Conservation (phyloP, 1,140 invertebrate species). For the Sitobion miscanthi region DNA sequence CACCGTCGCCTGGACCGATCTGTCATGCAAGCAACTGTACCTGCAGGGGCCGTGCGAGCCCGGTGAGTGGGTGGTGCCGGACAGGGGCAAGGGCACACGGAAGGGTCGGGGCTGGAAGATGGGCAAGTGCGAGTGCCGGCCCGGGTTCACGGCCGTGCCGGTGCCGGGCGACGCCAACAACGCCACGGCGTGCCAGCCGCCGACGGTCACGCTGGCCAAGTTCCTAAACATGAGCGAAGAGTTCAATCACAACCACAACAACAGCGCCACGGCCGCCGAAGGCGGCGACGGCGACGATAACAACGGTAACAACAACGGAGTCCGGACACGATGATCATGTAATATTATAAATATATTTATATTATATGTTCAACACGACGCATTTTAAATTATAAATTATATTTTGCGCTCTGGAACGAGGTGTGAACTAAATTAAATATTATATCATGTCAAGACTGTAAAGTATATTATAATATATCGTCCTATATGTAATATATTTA, state of each 20-base stretch:
- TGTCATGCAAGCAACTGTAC: slow-evolving; percentile 60
- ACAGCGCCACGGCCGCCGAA: background rate
- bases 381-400: background rate
- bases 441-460: background rate
- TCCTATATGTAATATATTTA: background rate
- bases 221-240: slow-evolving; percentile 63
- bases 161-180: slow-evolving; percentile 60
- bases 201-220: slow-evolving; percentile 64
- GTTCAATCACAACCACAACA: background rate
- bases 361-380: background rate
- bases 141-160: slow-evolving; percentile 67
- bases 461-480: background rate
- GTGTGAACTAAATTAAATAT: background rate
- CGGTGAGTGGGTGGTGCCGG: slow-evolving; percentile 75
- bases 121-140: slow-evolving; percentile 72
- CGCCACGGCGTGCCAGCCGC: slow-evolving; percentile 64
- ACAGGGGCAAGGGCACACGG: slow-evolving; percentile 61
- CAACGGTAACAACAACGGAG: background rate
- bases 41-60: slow-evolving; percentile 70
- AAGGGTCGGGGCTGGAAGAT: slow-evolving; percentile 60
- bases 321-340: background rate
- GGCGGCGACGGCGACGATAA: background rate
- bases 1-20: slow-evolving; percentile 59
- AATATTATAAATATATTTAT: background rate
- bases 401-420: background rate